These are phyloP conservation scores for Lota lota DNA, from an alignment of 2,113 vertebrate species.

Conservation along the genomic window DNA sequence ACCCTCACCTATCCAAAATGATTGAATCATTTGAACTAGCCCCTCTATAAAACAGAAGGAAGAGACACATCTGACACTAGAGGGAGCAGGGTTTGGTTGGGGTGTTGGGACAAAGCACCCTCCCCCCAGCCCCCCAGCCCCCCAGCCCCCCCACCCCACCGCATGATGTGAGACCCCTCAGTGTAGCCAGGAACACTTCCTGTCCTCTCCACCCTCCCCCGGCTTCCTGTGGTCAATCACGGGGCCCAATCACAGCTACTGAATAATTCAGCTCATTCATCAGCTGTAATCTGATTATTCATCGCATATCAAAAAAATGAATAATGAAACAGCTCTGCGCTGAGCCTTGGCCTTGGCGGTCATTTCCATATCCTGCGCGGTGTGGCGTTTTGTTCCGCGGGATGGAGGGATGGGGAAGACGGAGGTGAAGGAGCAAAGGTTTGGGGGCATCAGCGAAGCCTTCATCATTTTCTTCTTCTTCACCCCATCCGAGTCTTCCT, in stretches of 20 bases:
- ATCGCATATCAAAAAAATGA: constrained; percentile 59
- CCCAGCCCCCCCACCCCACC: constrained; percentile 16
- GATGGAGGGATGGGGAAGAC: constrained; percentile 21
- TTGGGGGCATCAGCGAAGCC: background rate
- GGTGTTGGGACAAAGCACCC: background rate
- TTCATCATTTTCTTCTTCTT: constrained; percentile 1
- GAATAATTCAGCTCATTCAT: constrained; percentile 75
- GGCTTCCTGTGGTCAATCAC: background rate
- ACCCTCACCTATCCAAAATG: too few relatives aligned
- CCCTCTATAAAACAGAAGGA: background rate
- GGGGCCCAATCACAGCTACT: constrained; percentile 60
- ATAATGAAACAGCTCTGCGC: constrained; percentile 64
- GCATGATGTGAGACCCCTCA: constrained; percentile 26
- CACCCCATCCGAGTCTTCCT: background rate
- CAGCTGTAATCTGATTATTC: constrained; percentile 75
- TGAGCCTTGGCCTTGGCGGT: constrained; percentile 4
- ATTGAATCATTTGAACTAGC: too few relatives aligned
- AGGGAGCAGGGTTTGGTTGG: background rate
- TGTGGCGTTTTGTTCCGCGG: background rate
- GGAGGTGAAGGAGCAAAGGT: background rate
- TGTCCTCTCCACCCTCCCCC: constrained; percentile 18
- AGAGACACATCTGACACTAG: background rate
- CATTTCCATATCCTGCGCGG: constrained; percentile 55
- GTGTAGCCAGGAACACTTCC: background rate
- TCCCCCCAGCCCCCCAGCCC: too few relatives aligned